Evolutionary conservation across 1,140 invertebrate genomes (phyloP).

Genomic region (Sycophila sp.): DNA sequence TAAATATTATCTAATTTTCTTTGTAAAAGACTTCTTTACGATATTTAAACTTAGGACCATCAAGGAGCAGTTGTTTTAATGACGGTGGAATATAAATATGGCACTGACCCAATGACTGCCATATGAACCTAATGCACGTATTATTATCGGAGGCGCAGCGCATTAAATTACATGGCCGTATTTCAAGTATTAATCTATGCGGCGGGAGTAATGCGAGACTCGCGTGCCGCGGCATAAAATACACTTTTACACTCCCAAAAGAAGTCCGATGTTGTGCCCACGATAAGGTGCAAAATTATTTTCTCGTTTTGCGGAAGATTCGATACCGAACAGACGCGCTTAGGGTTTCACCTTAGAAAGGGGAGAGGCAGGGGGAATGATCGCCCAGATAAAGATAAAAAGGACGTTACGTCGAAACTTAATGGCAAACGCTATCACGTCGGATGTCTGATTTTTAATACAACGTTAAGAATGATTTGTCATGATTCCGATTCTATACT

Average conservation of each 20-base stretch:
- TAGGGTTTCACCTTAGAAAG: constrained; percentile 33
- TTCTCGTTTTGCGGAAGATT: constrained; percentile 22
- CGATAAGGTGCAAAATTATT: constrained; percentile 23
- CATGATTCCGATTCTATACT: too few relatives aligned
- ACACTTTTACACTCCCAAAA: background rate
- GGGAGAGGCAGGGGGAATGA: constrained; percentile 38
- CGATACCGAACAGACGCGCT: constrained; percentile 14
- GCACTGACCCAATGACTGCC: too few relatives aligned
- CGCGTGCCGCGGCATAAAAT: constrained; percentile 14
- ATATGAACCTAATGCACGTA: too few relatives aligned
- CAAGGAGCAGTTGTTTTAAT: too few relatives aligned
- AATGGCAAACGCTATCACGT: background rate
- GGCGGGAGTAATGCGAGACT: constrained; percentile 11
- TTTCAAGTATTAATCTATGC: constrained; percentile 26
- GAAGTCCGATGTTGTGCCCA: background rate
- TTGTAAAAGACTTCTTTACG: too few relatives aligned
- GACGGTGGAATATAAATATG: too few relatives aligned
- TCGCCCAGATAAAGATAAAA: background rate
- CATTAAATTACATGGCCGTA: constrained; percentile 6
- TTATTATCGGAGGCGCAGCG: background rate
- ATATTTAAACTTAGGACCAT: too few relatives aligned
- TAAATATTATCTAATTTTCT: too few relatives aligned
- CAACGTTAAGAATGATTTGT: constrained; percentile 1
- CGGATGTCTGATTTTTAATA: background rate
- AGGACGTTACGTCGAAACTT: background rate